phyloP scores from a whole-genome alignment of 2,888 invertebrate species.

The Merodon equestris region DNA sequence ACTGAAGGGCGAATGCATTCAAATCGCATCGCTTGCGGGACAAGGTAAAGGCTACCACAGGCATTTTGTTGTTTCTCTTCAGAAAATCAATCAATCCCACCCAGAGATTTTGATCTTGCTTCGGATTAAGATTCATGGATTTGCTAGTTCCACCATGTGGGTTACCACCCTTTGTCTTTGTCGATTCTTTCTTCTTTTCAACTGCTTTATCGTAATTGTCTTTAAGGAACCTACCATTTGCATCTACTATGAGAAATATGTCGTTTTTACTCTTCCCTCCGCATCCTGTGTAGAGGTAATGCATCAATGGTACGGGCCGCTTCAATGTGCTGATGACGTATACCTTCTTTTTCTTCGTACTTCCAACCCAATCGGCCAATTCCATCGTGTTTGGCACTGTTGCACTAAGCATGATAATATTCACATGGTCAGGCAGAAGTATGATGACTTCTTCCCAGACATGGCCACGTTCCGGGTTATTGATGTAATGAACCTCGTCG shows the following conservation, averaged over 20 bases:
- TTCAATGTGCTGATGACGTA: constrained; percentile 96
- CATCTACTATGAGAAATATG: constrained; percentile 88
- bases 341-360: constrained; percentile 91
- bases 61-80: constrained; percentile 89
- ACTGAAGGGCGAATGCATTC: constrained; percentile 82
- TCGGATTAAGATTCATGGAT: constrained; percentile 71
- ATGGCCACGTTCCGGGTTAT: constrained; percentile 97
- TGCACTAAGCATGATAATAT: constrained; percentile 97
- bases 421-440: constrained; percentile 94
- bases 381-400: constrained; percentile 98
- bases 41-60: constrained; percentile 96
- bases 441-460: constrained; percentile 99
- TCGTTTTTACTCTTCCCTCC: constrained; percentile 86
- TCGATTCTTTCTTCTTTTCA: constrained; percentile 79
- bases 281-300: constrained; percentile 91
- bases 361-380: constrained; percentile 96
- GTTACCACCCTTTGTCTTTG: constrained; percentile 72
- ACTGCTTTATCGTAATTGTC: constrained; percentile 83
- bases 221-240: constrained; percentile 84
- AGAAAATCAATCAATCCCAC: constrained; percentile 90
- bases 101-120: constrained; percentile 91
- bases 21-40: constrained; percentile 84
- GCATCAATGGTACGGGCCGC: constrained; percentile 96
- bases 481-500: constrained; percentile 99
- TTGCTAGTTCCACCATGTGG: constrained; percentile 67